Conservation (phyloP, 1,140 invertebrate species). For the Anastrepha ludens region DNA sequence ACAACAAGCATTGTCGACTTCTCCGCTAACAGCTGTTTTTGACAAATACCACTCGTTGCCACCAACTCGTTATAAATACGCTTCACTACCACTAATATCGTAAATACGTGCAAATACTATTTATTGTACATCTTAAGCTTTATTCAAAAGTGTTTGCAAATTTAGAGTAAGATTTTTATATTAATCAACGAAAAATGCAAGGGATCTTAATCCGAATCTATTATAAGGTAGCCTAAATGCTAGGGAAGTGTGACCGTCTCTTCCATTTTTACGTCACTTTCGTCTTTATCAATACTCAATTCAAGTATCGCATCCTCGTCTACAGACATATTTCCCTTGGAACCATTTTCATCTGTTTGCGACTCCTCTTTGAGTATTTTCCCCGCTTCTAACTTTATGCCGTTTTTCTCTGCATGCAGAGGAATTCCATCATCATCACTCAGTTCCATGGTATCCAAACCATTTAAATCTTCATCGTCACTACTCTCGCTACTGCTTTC, state of each 20-base stretch:
- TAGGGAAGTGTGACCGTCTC: conserved; percentile 12
- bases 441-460: conserved; percentile 55
- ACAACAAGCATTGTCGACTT: background rate
- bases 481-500: conserved; percentile 74
- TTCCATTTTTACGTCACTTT: conserved; percentile 63
- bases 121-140: too few species aligned
- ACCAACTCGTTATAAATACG: background rate
- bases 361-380: background rate
- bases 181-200: background rate
- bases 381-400: background rate
- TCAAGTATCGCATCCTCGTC: conserved; percentile 71
- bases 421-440: conserved; percentile 55
- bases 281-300: conserved; percentile 70
- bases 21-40: background rate
- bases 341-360: conserved; percentile 60
- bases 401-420: conserved; percentile 12
- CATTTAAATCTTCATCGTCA: conserved; percentile 66
- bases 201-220: conserved; percentile 9
- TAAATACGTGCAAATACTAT: background rate
- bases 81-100: background rate
- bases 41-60: background rate
- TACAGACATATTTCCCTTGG: conserved; percentile 69
- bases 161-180: background rate
- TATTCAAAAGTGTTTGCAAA: background rate
- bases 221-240: background rate